phyloP scores from a whole-genome alignment of 37 sponge, comb jelly and placozoan species.

The Petrosia ficiformis region DNA sequence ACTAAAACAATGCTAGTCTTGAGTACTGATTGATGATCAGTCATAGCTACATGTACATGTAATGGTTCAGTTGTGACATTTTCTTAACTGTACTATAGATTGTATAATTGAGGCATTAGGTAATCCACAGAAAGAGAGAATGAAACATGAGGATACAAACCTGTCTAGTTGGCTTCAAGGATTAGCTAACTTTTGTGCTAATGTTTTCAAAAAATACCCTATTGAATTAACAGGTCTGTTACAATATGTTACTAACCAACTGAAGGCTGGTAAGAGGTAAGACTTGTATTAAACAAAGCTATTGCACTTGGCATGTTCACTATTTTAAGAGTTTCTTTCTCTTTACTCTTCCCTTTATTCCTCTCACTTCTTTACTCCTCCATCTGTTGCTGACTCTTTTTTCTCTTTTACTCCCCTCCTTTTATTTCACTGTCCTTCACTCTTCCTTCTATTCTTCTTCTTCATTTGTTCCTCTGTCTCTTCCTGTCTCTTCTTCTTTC shows the following conservation, averaged over 20 bases:
- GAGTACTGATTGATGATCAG: no score
- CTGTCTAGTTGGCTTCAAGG: slow-evolving; percentile 95
- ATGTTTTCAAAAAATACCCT: slow-evolving; percentile 94
- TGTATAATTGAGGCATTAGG: slow-evolving; percentile 97
- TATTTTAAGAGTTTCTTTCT: neutral
- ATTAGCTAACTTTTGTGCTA: slow-evolving; percentile 89
- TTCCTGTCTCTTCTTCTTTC: neutral
- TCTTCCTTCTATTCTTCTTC: neutral
- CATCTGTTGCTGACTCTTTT: neutral
- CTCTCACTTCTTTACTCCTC: neutral
- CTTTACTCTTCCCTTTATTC: neutral
- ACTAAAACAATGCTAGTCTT: no score
- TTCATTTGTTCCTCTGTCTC: neutral
- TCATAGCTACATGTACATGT: no score
- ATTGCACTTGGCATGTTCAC: neutral
- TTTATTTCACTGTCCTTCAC: no score
- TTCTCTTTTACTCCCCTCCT: no score
- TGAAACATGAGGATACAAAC: slow-evolving; percentile 96
- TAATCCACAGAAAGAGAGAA: slow-evolving; percentile 84
- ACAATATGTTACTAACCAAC: slow-evolving; percentile 96
- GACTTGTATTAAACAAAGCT: no score
- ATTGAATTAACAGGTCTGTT: slow-evolving; percentile 85
- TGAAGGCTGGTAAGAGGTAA: slow-evolving; percentile 95
- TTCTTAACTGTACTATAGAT: slow-evolving; percentile 43
- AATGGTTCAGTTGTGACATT: no score